phyloP scores from a whole-genome alignment of 2,113 vertebrate species.

The Glareola pratincola region DNA sequence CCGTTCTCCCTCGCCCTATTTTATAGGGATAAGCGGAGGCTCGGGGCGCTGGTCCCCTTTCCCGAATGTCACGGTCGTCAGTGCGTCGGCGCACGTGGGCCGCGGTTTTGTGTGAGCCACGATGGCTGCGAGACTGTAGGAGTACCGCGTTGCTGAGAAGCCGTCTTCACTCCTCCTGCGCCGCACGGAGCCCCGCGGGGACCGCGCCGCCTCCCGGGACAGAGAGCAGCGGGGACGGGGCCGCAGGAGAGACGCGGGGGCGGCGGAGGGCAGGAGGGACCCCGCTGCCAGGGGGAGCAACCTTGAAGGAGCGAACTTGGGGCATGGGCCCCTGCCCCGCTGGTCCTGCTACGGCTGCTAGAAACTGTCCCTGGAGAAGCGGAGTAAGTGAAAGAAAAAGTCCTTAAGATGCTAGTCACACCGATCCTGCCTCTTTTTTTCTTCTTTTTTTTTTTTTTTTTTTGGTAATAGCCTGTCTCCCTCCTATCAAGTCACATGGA shows the following conservation, averaged over 20 bases:
- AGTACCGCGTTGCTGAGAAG: neutral
- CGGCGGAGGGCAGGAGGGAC: neutral
- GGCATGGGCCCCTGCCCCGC: neutral
- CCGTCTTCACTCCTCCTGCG: neutral
- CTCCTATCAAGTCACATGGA: constrained; percentile 47
- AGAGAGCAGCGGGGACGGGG: neutral
- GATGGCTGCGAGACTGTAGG: neutral
- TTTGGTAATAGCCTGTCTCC: constrained; percentile 30
- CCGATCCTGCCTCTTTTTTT: neutral
- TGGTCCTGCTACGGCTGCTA: neutral
- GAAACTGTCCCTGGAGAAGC: neutral
- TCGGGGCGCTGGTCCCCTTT: neutral
- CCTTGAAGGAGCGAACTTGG: neutral
- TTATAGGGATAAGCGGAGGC: neutral
- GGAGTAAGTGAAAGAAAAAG: neutral
- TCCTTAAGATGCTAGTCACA: neutral
- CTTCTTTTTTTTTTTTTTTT: neutral
- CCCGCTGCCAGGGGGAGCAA: neutral
- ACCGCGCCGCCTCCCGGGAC: neutral
- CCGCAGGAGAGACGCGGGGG: neutral
- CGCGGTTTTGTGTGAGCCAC: accelerated
- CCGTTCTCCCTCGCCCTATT: neutral
- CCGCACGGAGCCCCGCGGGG: neutral
- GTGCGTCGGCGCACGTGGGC: accelerated
- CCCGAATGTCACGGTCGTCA: accelerated